Evolutionary conservation across 2,113 vertebrate species (phyloP), one percentile per base, ranked within the genome.

Genomic region (Seriola quinqueradiata): DNA sequence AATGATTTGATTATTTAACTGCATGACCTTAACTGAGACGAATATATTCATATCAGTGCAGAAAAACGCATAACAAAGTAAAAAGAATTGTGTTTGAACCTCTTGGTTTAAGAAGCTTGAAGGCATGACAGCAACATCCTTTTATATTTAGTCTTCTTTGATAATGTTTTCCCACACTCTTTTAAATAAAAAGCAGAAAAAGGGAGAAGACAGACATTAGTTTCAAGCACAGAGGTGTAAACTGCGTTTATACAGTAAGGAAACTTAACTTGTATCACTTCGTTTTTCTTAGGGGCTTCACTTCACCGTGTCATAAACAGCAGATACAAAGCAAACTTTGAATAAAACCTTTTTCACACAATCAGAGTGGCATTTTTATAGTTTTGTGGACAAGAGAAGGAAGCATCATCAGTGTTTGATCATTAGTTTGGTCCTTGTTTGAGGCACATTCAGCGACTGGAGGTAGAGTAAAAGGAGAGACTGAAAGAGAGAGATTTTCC

Each of bases 401-500:
- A 73, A 57, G 75, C 34, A 42, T 68, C 38, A 40, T 57, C 36
- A 46, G 9, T 44, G n/a, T 70, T 11, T 52, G 58, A 81, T 75
- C 61, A 79, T 72, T 81, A 77, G 67, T 82, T 84, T 32, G n/a
- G 42, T 81, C 38, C 36, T 61, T 46, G 48, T 81, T 67, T 84
- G 58, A 72, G 10, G 36, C 40, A 70, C 73, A 81, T 83, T 57
- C 71, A 77, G 36, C 48, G 69, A 65, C 60, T 60, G 68, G 52
- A 70, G 7, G 16, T 61, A 42, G 59, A 57, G 65, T 38, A 32
- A 68, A 77, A 70, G 52, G 76, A 66, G 44, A 79, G 59, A 66
- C 83, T 52, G 65, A 81, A 84, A 89, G 83, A 85, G 55, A 77
- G 67, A 34, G 59, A 73, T 88, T 83, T 54, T 34, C 14, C 60